Base-by-base conservation (phyloP, 1,140 invertebrate species). In the Nasonia longicornis region DNA sequence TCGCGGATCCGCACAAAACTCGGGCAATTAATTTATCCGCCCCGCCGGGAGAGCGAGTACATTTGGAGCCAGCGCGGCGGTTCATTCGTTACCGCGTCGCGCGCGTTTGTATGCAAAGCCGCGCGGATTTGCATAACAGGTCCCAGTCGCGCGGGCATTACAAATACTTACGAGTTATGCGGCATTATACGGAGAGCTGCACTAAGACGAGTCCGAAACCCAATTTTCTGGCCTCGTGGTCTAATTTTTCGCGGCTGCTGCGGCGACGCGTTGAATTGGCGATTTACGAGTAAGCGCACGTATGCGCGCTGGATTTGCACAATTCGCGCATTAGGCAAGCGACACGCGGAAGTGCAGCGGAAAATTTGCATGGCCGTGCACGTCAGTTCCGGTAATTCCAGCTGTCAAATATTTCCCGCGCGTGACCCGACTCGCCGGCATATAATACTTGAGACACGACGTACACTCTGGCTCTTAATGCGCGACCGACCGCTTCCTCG, bases 351-450 rank as follows among this genome's bases (percentile, higher is more conserved):
- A 35, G 31, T 35, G 31, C 31, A 35, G 31, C 31, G 31, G 31
- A 35, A 35, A 35, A 35, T 35, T 35, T 35, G 31, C 31, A 35
- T 35, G 31, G 31, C 31, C 31, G 31, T 35, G 63, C 63, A 74
- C 72, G 48, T 74, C 72, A 74, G 72, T 74, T 74, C 72, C 72
- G 72, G 72, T 63, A 74, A 74, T 74, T 74, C 48, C 4, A 31
- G 29, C 72, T 63, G 72, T 63, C 72, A 63, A 74, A 74, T 74
- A 48, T 48, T 73, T 42, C 26, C 0, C 26, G 26, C 38, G 10
- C 38, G 10, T 42, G 6, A 35, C 31, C 31, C 31, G 31, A 6
- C 31, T 35, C 31, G 31, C 31, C 3, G 31, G 31, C 31, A 35
- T 35, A 3, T 35, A 3, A 35, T 35, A 35, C 31, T 35, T 0